Conservation (phyloP, 2,797 vertebrate species). For the Phoxinus dragarum region DNA sequence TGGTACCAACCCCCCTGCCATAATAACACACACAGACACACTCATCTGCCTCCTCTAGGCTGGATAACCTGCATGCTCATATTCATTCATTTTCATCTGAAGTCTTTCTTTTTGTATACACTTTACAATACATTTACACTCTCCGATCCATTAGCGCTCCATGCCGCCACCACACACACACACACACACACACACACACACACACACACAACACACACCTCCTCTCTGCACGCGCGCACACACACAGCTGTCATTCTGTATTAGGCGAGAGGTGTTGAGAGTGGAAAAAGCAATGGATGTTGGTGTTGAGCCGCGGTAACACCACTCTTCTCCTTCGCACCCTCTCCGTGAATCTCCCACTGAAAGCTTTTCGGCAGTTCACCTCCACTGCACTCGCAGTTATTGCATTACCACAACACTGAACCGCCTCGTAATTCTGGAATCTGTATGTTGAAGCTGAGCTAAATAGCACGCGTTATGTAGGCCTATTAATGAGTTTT, state of each 20-base stretch:
- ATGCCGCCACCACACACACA: constrained; percentile 30
- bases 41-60: neutral
- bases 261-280: constrained; percentile 64
- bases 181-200: constrained; percentile 45
- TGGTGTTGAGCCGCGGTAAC: constrained; percentile 55
- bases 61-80: constrained; percentile 38
- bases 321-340: constrained; percentile 49
- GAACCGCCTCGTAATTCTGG: neutral
- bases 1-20: constrained; percentile 36
- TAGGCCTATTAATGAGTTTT: constrained; percentile 10
- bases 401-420: constrained; percentile 25
- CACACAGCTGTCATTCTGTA: constrained; percentile 70
- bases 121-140: constrained; percentile 11
- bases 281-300: constrained; percentile 63
- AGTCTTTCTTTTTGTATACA: neutral
- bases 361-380: constrained; percentile 50
- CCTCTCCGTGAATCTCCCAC: constrained; percentile 46
- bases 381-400: constrained; percentile 40
- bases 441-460: neutral
- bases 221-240: constrained; percentile 40
- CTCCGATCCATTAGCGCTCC: constrained; percentile 6
- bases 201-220: too few species aligned
- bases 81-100: constrained; percentile 44
- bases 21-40: constrained; percentile 47
- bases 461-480: neutral